Conservation (phyloP, 2,113 vertebrate genomes). For the Xiphorhynchus elegans region DNA sequence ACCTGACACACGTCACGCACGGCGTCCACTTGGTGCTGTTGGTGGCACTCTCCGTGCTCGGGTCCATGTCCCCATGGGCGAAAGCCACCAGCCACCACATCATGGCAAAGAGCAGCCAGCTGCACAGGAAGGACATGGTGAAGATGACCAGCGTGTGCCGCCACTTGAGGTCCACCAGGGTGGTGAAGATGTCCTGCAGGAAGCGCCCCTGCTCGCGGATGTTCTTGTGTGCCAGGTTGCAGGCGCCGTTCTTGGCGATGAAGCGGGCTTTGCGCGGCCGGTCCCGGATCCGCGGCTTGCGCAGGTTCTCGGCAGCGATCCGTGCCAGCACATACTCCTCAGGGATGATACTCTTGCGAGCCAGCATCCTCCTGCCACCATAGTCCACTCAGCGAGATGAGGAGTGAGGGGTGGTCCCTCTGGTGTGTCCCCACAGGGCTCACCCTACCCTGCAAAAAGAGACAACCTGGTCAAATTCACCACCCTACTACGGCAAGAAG, state of each 20-base stretch:
- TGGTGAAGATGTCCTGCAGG: slow-evolving; percentile 98
- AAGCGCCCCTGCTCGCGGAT: slow-evolving; percentile 97
- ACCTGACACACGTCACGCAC: slow-evolving; percentile 93
- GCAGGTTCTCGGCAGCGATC: slow-evolving; percentile 87
- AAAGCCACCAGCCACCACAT: slow-evolving; percentile 98
- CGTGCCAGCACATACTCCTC: slow-evolving; percentile 94
- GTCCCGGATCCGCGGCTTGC: slow-evolving; percentile 92
- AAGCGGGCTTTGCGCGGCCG: slow-evolving; percentile 92
- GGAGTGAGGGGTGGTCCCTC: background rate
- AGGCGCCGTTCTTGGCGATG: slow-evolving; percentile 96
- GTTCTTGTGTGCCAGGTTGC: slow-evolving; percentile 98
- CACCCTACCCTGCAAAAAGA: background rate
- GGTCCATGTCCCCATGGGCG: slow-evolving; percentile 91
- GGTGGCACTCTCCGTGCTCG: slow-evolving; percentile 51
- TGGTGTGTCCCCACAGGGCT: background rate
- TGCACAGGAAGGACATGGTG: slow-evolving; percentile 97
- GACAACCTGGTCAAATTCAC: background rate
- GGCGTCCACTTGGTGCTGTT: slow-evolving; percentile 71
- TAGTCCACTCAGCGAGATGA: slow-evolving; percentile 26
- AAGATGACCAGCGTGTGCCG: slow-evolving; percentile 98
- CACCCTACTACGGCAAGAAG: background rate
- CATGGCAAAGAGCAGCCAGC: slow-evolving; percentile 98
- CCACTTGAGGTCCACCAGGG: slow-evolving; percentile 97
- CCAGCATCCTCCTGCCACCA: slow-evolving; percentile 84
- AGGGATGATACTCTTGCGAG: slow-evolving; percentile 97